Conservation (phyloP, 2,797 vertebrate species). For the Pangasius macronema region DNA sequence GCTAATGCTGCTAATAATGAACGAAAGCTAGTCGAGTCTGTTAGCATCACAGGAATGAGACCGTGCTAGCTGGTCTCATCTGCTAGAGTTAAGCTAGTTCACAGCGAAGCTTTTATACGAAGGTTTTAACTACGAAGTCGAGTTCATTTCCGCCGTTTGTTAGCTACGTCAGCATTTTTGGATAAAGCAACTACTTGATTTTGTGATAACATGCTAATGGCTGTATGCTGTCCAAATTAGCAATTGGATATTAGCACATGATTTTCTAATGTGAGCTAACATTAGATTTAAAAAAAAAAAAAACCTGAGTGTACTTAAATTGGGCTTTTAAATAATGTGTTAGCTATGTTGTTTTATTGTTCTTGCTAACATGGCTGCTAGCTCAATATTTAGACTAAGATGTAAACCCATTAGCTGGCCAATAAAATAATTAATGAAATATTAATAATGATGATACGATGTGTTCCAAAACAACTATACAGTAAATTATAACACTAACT, state of each 20-base stretch:
- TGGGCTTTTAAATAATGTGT: not conserved
- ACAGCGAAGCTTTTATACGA: not conserved
- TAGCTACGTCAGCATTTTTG: not conserved
- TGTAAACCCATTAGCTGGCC: not conserved
- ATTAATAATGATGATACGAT: not conserved
- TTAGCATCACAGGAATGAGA: not conserved
- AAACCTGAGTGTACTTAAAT: no score
- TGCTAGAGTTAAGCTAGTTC: not conserved
- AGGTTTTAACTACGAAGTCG: not conserved
- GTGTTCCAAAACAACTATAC: not conserved
- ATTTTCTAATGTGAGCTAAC: not conserved
- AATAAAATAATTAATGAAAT: not conserved
- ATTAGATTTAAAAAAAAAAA: no score
- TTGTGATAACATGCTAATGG: not conserved
- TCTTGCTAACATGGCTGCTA: not conserved
- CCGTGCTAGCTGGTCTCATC: no score
- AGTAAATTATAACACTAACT: not conserved
- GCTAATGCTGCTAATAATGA: slow-evolving; percentile 6
- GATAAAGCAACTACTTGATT: not conserved
- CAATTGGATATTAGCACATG: not conserved
- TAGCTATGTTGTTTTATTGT: not conserved
- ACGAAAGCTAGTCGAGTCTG: not conserved
- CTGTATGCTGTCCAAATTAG: not conserved
- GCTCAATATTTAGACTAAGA: not conserved
- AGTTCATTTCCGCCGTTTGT: not conserved